phyloP scores from a whole-genome alignment of 2,888 invertebrate genomes.

The Drosophila dives region DNA sequence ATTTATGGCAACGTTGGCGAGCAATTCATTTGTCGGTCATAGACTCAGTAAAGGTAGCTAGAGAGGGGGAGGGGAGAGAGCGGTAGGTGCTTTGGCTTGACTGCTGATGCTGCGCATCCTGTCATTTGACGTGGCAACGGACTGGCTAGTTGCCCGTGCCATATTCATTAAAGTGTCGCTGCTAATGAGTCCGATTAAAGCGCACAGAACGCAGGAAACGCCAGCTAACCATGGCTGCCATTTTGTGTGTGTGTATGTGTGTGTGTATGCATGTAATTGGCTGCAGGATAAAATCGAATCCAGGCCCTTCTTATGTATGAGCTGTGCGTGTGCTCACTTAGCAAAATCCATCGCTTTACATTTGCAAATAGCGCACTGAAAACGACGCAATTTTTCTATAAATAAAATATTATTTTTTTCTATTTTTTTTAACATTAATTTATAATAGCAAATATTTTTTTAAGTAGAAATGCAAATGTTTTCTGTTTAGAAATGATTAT shows the following conservation, averaged over 20 bases:
- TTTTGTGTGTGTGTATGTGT: constrained; percentile 1
- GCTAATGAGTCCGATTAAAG: constrained; percentile 77
- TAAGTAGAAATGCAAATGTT: neutral
- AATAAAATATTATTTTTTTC: neutral
- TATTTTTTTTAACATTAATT: neutral
- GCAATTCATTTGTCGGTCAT: constrained; percentile 60
- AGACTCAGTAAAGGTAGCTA: neutral
- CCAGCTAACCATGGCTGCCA: constrained; percentile 1
- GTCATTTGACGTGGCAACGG: constrained; percentile 36
- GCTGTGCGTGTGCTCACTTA: constrained; percentile 16
- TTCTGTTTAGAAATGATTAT: neutral
- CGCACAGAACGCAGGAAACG: constrained; percentile 15
- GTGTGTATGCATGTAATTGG: constrained; percentile 54
- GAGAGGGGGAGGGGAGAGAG: neutral
- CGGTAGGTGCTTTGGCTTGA: neutral
- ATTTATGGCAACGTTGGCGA: constrained; percentile 59
- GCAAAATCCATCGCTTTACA: neutral
- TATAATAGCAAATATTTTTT: neutral
- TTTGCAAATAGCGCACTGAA: neutral
- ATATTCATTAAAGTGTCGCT: constrained; percentile 74
- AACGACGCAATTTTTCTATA: neutral
- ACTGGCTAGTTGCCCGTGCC: constrained; percentile 28
- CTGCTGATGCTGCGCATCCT: constrained; percentile 32
- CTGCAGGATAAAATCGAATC: constrained; percentile 55
- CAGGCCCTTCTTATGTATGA: constrained; percentile 24